Evolutionary conservation across 2,113 vertebrate genomes (phyloP).

Genomic region (Nettapus auritus): DNA sequence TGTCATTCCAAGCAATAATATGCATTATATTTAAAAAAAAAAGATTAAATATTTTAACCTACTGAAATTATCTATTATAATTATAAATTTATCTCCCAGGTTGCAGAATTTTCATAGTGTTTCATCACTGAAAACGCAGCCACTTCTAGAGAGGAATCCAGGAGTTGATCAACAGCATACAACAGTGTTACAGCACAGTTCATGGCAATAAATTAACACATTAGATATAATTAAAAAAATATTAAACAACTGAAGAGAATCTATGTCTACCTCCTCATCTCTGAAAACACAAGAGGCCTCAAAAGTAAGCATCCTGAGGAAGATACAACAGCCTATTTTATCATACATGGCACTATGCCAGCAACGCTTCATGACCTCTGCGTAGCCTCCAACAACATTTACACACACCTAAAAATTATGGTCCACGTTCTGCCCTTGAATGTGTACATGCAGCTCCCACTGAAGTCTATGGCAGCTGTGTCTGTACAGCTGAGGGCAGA

Average conservation of each 20-base stretch:
- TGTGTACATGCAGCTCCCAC: background rate
- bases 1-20: background rate
- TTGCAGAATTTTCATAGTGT: background rate
- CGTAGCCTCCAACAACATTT: background rate
- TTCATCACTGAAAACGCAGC: background rate
- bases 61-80: background rate
- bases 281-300: background rate
- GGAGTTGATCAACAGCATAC: background rate
- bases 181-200: background rate
- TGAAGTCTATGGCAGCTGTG: background rate
- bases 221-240: background rate
- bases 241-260: background rate
- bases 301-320: background rate
- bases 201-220: slow-evolving; percentile 19
- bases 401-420: background rate
- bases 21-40: background rate
- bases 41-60: background rate
- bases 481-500: background rate
- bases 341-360: background rate
- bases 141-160: background rate
- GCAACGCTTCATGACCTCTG: background rate
- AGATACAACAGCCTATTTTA: background rate
- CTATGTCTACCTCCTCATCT: background rate
- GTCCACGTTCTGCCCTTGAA: background rate
- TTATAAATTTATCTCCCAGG: background rate